Evolutionary conservation across 2,113 vertebrate genomes (phyloP).

Genomic region (Ciconia maguari): DNA sequence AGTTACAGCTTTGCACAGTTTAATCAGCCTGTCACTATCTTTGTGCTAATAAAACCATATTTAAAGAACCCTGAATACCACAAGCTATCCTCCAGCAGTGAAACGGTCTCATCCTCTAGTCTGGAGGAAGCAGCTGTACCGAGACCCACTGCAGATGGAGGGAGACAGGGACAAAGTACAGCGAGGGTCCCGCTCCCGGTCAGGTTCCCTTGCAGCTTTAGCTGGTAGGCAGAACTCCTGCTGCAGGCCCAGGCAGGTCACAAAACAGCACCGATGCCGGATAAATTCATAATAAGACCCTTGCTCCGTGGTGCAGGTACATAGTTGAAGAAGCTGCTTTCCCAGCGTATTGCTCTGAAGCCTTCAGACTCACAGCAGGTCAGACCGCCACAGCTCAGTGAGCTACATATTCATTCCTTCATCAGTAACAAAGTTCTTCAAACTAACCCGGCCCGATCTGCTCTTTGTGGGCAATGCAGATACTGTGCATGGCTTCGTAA

Average conservation of each 20-base stretch:
- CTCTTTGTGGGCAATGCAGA: not conserved
- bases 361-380: not conserved
- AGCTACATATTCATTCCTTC: not conserved
- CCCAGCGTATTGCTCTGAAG: not conserved
- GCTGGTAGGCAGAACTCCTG: not conserved
- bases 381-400: not conserved
- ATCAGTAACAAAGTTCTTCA: not conserved
- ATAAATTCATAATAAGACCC: not conserved
- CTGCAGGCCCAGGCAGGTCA: not conserved
- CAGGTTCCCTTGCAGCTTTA: not conserved
- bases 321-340: not conserved
- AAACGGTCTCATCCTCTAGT: not conserved
- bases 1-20: not conserved
- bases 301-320: not conserved
- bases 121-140: not conserved
- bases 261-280: not conserved
- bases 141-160: not conserved
- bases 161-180: not conserved
- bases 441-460: not conserved
- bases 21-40: not conserved
- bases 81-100: not conserved
- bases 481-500: not conserved
- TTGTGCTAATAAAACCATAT: not conserved
- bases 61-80: not conserved
- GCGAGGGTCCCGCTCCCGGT: fast-evolving